Base-by-base conservation (phyloP, 2,888 invertebrate species). In the Allacma fusca region DNA sequence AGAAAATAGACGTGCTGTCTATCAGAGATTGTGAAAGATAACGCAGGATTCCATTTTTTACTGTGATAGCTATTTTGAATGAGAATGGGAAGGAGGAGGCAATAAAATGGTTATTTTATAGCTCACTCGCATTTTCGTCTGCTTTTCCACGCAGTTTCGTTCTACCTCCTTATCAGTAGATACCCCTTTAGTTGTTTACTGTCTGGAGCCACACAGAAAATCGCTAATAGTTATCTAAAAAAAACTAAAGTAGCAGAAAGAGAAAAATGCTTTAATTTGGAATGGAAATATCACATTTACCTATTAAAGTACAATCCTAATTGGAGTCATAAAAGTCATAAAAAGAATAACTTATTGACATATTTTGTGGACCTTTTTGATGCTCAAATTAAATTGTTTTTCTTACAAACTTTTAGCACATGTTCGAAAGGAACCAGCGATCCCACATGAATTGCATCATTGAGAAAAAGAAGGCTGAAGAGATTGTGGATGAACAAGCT, bases 361-460 rank as follows among this genome's bases (percentile, higher is more conserved):
- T n/a, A n/a, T n/a, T n/a, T n/a, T n/a, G n/a, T n/a, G n/a, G n/a
- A n/a, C n/a, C n/a, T n/a, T n/a, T n/a, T n/a, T 19, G 16, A 2
- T 16, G 50, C 2, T 19, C 5, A 50, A 5, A 16, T 19, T 16
- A 50, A 9, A 19, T 50, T 19, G 2, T 19, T 13, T 19, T 5
- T 50, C 2, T 50, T 50, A 4, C 19, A 12, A 2, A 50, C 16
- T 4, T 84, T 7, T 82, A 89, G 89, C 86, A 88, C 78, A 83
- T 89, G 83, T 87, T 89, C 85, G 88, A 89, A 82, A 88, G 88
- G 82, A 88, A 87, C 82, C 86, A 88, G 77, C 87, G 89, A 69
- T 94, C 94, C 78, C 92, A 93, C 87, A 94, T 95, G 92, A 95
- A 95, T 88, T 96, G 95, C 87, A 91, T 95, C 26, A 94, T 95